Percentiles rank a stretch among this genome's conserved stretches.
Conservation (phyloP, 2,113 vertebrate genomes). For the Gasterosteus aculeatus region DNA sequence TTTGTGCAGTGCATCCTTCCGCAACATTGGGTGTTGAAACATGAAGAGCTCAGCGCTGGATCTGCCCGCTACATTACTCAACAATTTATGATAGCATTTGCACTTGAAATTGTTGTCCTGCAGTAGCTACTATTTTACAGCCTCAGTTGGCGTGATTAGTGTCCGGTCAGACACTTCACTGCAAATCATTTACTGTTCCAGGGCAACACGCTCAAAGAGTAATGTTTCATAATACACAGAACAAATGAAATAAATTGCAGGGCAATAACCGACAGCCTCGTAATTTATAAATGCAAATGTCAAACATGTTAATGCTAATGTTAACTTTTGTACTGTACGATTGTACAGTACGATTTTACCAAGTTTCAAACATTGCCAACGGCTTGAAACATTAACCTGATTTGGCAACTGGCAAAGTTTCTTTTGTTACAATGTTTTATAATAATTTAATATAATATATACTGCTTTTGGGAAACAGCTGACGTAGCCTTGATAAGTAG, state of each 20-base stretch:
- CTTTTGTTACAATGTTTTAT: background rate
- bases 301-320: background rate
- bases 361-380: background rate
- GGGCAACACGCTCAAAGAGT: slow-evolving; percentile 2
- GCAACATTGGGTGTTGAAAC: background rate
- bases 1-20: slow-evolving; percentile 2
- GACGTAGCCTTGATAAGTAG: background rate
- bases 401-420: background rate
- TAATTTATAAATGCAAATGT: slow-evolving; percentile 2
- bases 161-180: slow-evolving; percentile 24
- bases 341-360: slow-evolving; percentile 1
- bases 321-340: background rate
- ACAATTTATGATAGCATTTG: slow-evolving; percentile 9
- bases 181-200: slow-evolving; percentile 33
- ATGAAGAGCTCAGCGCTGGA: background rate
- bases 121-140: slow-evolving; percentile 17
- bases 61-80: background rate
- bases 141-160: slow-evolving; percentile 24
- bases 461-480: slow-evolving; percentile 4
- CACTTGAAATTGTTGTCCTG: slow-evolving; percentile 23
- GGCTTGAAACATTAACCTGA: background rate
- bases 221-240: slow-evolving; percentile 17
- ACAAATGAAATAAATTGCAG: background rate
- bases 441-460: slow-evolving; percentile 30
- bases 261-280: background rate